Conservation (phyloP, 2,113 vertebrate species). For the Ptilorrhoa leucosticta region DNA sequence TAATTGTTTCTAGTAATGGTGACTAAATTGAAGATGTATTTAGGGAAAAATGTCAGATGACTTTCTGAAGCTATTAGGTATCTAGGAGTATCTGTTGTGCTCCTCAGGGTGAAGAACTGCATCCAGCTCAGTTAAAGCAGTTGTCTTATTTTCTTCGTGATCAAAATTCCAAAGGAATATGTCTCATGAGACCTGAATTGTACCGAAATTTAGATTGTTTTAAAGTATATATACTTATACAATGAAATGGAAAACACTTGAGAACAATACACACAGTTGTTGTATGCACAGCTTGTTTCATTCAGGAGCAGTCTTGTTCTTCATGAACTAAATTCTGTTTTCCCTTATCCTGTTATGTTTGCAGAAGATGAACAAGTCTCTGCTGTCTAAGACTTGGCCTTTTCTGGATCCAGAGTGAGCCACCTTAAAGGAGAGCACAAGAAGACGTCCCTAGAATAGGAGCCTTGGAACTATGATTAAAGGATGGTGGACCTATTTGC, state of each 20-base stretch:
- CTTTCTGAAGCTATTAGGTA: not conserved
- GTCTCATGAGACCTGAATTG: not conserved
- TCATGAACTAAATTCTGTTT: constrained; percentile 27
- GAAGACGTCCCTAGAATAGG: constrained; percentile 73
- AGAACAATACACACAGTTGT: not conserved
- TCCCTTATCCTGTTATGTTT: constrained; percentile 37
- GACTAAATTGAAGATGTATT: not conserved
- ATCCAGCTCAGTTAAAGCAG: not conserved
- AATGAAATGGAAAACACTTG: not conserved
- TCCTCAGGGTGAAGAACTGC: not conserved
- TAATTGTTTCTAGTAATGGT: not conserved
- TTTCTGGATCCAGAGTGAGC: constrained; percentile 69
- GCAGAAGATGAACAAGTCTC: constrained; percentile 96
- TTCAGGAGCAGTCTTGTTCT: not conserved
- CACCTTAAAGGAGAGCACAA: constrained; percentile 78
- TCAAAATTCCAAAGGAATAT: not conserved
- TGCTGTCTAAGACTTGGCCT: constrained; percentile 85
- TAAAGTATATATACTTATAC: not conserved
- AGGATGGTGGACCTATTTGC: constrained; percentile 82
- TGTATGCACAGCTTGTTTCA: not conserved
- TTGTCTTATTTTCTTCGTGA: not conserved
- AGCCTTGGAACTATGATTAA: constrained; percentile 75
- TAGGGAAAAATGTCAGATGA: not conserved
- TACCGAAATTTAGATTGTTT: not conserved
- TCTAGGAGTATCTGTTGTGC: not conserved